Evolutionary conservation across 2,888 invertebrate species (phyloP), one percentile per base, ranked within the genome.

Genomic region (Agriotes lineatus): DNA sequence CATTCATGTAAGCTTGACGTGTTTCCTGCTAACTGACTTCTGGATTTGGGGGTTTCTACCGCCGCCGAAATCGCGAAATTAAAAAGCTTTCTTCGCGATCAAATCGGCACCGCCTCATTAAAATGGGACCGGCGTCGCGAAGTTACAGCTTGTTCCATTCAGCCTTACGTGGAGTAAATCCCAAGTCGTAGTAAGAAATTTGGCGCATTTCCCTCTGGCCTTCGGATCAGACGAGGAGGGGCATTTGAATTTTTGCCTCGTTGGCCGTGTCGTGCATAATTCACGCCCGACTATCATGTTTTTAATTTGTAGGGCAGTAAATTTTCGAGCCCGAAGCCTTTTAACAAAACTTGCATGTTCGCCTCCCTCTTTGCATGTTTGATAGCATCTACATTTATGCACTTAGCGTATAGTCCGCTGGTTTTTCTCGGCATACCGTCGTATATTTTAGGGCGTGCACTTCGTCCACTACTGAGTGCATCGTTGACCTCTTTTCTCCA

Each of bases 81-180:
- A 52, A 52, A 52, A 52, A 33, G 33, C 33, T 52, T 33, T 52
- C 10, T 52, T n/a, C n/a, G 25, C 22, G 52, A 52, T 52, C 52
- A 52, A 30, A 52, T 52, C 52, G 33, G 20, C 52, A 52, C 52
- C 52, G 20, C 22, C 18, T 52, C 52, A 52, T 52, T 52, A 52
- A 18, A 52, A 52, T 52, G 52, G 7, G 52, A 9, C 52, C 52
- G 25, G 33, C 52, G 52, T 52, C 14, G 52, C 52, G 33, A 33
- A 52, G 52, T 52, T 52, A 52, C 52, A 52, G 52, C 52, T 52
- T 52, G 52, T 52, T 33, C 52, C 52, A 52, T 52, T 30, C 52
- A 30, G 18, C 18, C 33, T 52, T 52, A 52, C 52, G 52, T 52
- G 33, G 52, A 16, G 52, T 19, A 52, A 52, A 52, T 52, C 33